Base-by-base conservation (phyloP, 2,888 invertebrate species). In the Agelastica alni region DNA sequence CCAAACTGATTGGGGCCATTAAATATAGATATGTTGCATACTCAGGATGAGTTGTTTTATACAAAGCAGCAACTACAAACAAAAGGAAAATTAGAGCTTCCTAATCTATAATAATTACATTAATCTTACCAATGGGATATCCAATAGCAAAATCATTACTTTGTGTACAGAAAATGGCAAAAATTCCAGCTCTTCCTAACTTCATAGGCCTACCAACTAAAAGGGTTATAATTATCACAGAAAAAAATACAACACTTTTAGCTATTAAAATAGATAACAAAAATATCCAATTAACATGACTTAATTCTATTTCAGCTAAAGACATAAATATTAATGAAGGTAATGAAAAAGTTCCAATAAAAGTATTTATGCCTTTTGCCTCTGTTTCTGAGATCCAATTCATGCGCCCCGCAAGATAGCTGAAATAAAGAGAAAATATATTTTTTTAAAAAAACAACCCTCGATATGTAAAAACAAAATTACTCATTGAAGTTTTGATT, bases 111-210 rank as follows among this genome's bases (percentile, higher is more conserved):
- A 3, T 4, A 28, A 43, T 9, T 18, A 28, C 9, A 28, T 14
- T n/a, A 13, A 28, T 46, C 81, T 85, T 81, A 93, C 95, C 88
- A 66, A 96, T 94, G 4, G 97, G 96, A 78, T 89, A 95, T 58
- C 96, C 96, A 65, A 97, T 85, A 13, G 97, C 96, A 79, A 97
- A 96, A 77, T 97, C 97, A 81, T 97, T 97, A 74, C 95, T 96
- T 75, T 96, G 96, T 0, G 96, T 96, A 66, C 92, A 90, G 76
- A 96, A 96, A 70, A 97, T 96, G 12, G 92, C 93, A 81, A 92
- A 91, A 53, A 97, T 82, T 9, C 95, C 96, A 36, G 94, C 92
- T 69, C 89, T 84, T 2, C 92, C 92, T 61, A 89, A 83, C 76
- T 93, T 88, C 12, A 88, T 73, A 4, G 93, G 93, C 70, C 89